Conservation (phyloP, 2,888 invertebrate genomes). For the Harpalus rufipes region DNA sequence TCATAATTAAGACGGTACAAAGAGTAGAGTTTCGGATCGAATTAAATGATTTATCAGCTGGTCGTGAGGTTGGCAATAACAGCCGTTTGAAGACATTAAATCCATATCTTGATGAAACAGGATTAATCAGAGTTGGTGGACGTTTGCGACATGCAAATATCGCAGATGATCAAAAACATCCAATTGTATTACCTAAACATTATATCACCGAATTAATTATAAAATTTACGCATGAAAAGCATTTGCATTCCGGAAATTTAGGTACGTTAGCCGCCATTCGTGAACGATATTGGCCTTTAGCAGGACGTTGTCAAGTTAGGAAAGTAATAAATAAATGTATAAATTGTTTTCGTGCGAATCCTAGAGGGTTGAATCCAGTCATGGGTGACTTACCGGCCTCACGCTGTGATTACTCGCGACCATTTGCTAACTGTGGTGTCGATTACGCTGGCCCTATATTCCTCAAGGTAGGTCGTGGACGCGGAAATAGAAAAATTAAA, state of each 20-base stretch:
- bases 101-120: slow-evolving; percentile 26
- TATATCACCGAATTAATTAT: slow-evolving; percentile 41
- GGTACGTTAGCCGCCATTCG: slow-evolving; percentile 56
- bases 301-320: not conserved
- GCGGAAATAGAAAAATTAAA: slow-evolving; percentile 66
- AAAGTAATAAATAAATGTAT: not conserved
- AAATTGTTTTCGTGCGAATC: not conserved
- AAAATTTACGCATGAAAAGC: slow-evolving; percentile 57
- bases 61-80: slow-evolving; percentile 17
- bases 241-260: slow-evolving; percentile 66
- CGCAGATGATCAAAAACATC: not conserved
- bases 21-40: slow-evolving; percentile 69
- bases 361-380: not conserved
- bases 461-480: slow-evolving; percentile 62
- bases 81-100: slow-evolving; percentile 20
- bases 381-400: slow-evolving; percentile 35
- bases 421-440: slow-evolving; percentile 44
- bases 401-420: slow-evolving; percentile 19
- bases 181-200: slow-evolving; percentile 34
- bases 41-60: slow-evolving; percentile 46
- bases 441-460: slow-evolving; percentile 68
- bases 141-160: slow-evolving; percentile 27
- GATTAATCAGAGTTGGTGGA: slow-evolving; percentile 40
- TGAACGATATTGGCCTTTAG: not conserved
- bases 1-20: slow-evolving; percentile 59